Base-by-base conservation (phyloP, 2,888 invertebrate species). In the Iselma pallidipennis region DNA sequence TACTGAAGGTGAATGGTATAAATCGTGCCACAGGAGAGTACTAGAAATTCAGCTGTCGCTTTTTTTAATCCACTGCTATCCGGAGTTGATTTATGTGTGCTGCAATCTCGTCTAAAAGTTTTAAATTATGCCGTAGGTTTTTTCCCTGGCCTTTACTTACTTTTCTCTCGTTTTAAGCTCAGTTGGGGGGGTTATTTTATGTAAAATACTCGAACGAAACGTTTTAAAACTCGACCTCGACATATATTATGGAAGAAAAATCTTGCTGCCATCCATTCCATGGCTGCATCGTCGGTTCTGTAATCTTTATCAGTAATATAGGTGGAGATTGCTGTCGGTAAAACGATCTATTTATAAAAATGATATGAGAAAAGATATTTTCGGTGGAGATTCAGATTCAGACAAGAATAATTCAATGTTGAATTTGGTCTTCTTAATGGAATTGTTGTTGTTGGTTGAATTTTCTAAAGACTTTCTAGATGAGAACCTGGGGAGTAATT, bases 61-160 rank as follows among this genome's bases (percentile, higher is more conserved):
- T 16, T 33, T 56, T 61, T 61, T 61, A 61, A 61, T 61, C 54
- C 48, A 31, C 12, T 14, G 48, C 52, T 16, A 16, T 37, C 37
- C 37, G 9, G 4, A 5, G 16, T 55, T 62, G 62, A 62, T 62
- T 62, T 62, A 62, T 62, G 58, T 45, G 50, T 14, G 21, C 45
- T 9, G 58, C 57, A 57, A 61, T 57, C 57, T 61, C 29, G 33
- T 42, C 45, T 29, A 57, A 45, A 57, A 61, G 49, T 61, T 57
- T 57, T 54, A 54, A 61, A 61, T 54, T 53, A 31, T 57, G 57
- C 54, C 49, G 45, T 25, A 57, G 49, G 23, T 55, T 42, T n/a
- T n/a, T 26, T 54, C 10, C 26, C 29, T 45, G 55, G 49, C 45
- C 12, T 23, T 37, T 37, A 37, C 37, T 37, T 19, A 37, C 37